phyloP scores from a whole-genome alignment of 2,888 invertebrate genomes.

The Chalcosyrphus nemorum region DNA sequence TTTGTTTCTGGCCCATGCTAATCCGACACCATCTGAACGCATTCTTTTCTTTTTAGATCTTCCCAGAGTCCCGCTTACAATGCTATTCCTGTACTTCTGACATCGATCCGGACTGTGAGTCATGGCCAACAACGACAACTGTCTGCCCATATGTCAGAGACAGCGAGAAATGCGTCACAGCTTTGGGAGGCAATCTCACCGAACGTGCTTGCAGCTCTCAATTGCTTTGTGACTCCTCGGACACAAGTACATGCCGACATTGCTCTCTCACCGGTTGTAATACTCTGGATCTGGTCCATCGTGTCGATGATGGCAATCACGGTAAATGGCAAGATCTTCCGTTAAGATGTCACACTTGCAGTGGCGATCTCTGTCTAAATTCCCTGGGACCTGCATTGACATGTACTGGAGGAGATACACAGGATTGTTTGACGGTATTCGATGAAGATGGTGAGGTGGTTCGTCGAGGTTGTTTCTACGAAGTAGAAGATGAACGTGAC shows the following conservation, averaged over 20 bases:
- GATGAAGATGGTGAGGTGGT: constrained; percentile 67
- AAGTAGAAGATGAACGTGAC: constrained; percentile 79
- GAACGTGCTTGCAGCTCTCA: constrained; percentile 78
- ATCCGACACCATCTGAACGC: too few relatives aligned
- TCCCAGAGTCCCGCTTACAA: constrained; percentile 77
- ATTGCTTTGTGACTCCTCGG: constrained; percentile 75
- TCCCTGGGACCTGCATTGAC: constrained; percentile 76
- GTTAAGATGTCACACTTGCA: constrained; percentile 77
- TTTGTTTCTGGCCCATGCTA: constrained; percentile 65
- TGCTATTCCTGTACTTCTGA: constrained; percentile 77
- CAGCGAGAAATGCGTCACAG: constrained; percentile 76
- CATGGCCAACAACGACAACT: constrained; percentile 73
- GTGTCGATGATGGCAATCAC: constrained; percentile 77
- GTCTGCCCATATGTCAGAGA: constrained; percentile 75
- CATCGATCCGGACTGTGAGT: constrained; percentile 77
- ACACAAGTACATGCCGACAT: constrained; percentile 77
- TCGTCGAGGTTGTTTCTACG: constrained; percentile 77
- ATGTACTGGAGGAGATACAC: constrained; percentile 75
- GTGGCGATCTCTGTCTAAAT: constrained; percentile 76
- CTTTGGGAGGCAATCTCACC: constrained; percentile 75
- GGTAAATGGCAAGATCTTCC: constrained; percentile 79
- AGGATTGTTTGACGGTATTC: constrained; percentile 80
- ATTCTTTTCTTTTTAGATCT: constrained; percentile 76
- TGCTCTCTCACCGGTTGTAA: constrained; percentile 77
- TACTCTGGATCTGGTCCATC: constrained; percentile 77